A percentile compares a stretch with the other conserved stretches of the same genome.
Evolutionary conservation across 2,888 invertebrate species (phyloP).

Genomic region (Megamerina dolium): DNA sequence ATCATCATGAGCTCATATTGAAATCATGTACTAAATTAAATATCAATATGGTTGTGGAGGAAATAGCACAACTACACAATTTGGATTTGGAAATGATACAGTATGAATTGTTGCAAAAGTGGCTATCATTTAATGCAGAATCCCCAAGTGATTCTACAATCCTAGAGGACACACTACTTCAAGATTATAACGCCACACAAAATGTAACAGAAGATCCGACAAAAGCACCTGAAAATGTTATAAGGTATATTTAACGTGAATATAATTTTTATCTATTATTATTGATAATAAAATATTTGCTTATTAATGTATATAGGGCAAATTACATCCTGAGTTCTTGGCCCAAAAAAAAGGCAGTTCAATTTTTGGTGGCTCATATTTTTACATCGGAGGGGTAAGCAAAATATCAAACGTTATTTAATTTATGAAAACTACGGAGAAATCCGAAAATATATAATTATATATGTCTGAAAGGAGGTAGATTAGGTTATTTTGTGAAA

Average conservation of each 20-base stretch:
- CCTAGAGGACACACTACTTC: constrained; percentile 46
- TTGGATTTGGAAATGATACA: constrained; percentile 41
- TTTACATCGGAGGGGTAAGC: constrained; percentile 42
- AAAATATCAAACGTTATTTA: not conserved
- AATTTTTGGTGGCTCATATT: constrained; percentile 42
- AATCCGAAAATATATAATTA: no score
- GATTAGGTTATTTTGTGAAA: no score
- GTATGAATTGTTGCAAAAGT: constrained; percentile 42
- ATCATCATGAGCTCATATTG: constrained; percentile 43
- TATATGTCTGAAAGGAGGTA: no score
- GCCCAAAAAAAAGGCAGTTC: constrained; percentile 40
- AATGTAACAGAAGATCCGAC: constrained; percentile 20
- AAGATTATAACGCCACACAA: constrained; percentile 34
- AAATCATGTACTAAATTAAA: constrained; percentile 41
- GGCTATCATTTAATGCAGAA: constrained; percentile 40
- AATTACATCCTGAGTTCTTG: constrained; percentile 47
- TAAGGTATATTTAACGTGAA: constrained; percentile 28
- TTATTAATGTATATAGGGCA: constrained; percentile 29
- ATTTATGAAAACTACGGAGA: no score
- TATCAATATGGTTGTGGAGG: constrained; percentile 42
- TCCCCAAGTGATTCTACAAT: constrained; percentile 30
- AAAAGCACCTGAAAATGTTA: constrained; percentile 39
- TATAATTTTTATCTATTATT: no score
- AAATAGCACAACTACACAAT: constrained; percentile 40
- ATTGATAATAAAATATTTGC: no score